These are phyloP conservation scores for Octodon degus DNA, from an alignment of 2,113 vertebrate genomes.

Conservation along the genomic window DNA sequence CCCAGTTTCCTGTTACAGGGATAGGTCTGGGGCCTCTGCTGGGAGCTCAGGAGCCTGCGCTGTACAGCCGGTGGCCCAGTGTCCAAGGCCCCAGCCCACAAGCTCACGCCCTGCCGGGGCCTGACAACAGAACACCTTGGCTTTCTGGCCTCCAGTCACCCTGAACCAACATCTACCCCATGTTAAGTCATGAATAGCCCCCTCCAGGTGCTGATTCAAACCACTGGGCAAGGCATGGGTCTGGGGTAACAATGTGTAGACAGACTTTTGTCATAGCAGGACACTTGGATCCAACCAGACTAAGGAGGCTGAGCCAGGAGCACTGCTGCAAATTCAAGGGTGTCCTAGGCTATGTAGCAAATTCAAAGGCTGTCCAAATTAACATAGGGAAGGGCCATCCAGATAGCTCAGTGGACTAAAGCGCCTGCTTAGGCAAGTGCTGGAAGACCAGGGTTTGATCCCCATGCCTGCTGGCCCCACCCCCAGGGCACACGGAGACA, in stretches of 20 bases:
- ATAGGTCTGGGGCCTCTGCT: fast-evolving
- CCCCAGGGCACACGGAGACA: too few species aligned
- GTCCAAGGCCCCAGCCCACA: too few species aligned
- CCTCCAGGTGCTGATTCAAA: neutral
- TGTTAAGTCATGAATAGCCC: fast-evolving
- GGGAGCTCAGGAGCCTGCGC: neutral
- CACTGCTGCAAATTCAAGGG: neutral
- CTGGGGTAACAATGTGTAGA: neutral
- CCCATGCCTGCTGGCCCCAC: too few species aligned
- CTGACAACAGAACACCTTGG: neutral
- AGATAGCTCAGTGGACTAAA: too few species aligned
- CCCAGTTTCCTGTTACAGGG: neutral
- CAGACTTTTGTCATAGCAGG: too few species aligned
- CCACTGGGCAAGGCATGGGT: neutral
- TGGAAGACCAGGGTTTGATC: too few species aligned
- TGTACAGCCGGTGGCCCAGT: fast-evolving
- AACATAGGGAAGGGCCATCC: neutral
- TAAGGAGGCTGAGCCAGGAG: neutral
- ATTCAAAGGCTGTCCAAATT: neutral
- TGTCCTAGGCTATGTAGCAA: neutral
- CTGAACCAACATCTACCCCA: neutral
- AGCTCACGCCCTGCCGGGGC: neutral
- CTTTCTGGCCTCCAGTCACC: neutral
- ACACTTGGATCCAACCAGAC: neutral
- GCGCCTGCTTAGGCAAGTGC: too few species aligned